A percentile compares a stretch with the other conserved stretches of the same genome.
phyloP scores from a whole-genome alignment of 2,797 vertebrate genomes.

The Valencia hispanica region DNA sequence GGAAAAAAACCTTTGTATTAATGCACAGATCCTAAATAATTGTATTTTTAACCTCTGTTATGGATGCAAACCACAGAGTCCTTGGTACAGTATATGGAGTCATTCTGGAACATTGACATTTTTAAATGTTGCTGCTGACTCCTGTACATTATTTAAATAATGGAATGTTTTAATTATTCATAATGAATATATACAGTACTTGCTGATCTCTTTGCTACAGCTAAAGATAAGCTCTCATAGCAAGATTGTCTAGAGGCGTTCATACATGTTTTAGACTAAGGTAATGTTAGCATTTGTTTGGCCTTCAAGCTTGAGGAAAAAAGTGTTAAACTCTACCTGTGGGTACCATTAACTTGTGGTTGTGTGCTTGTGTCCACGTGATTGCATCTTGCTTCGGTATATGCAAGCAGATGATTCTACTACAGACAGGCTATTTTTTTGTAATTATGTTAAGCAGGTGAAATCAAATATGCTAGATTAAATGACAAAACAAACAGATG shows the following conservation, averaged over 20 bases:
- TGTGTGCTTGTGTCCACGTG: neutral
- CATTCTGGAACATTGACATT: neutral
- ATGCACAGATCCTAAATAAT: neutral
- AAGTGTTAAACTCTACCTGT: conserved; percentile 14
- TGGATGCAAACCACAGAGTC: conserved; percentile 2
- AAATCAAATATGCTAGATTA: conserved; percentile 78
- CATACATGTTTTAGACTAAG: conserved; percentile 4
- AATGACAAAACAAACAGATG: conserved; percentile 77
- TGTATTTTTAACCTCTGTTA: conserved; percentile 8
- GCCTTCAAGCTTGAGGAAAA: conserved; percentile 15
- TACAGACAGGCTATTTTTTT: conserved; percentile 34
- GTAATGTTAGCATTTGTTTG: conserved; percentile 38
- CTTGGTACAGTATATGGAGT: too few relatives aligned
- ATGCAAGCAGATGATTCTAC: conserved; percentile 48
- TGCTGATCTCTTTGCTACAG: neutral
- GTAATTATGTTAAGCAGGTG: conserved; percentile 69
- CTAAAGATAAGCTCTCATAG: neutral
- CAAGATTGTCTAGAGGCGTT: conserved; percentile 25
- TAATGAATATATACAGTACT: neutral
- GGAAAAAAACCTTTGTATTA: conserved; percentile 1
- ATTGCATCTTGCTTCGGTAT: conserved; percentile 2
- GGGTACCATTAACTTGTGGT: conserved; percentile 12
- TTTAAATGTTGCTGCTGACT: neutral
- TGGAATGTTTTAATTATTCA: neutral
- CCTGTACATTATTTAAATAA: conserved; percentile 1